These are phyloP conservation scores for Pandemis corylana DNA, from an alignment of 2,888 invertebrate genomes.

Conservation along the genomic window DNA sequence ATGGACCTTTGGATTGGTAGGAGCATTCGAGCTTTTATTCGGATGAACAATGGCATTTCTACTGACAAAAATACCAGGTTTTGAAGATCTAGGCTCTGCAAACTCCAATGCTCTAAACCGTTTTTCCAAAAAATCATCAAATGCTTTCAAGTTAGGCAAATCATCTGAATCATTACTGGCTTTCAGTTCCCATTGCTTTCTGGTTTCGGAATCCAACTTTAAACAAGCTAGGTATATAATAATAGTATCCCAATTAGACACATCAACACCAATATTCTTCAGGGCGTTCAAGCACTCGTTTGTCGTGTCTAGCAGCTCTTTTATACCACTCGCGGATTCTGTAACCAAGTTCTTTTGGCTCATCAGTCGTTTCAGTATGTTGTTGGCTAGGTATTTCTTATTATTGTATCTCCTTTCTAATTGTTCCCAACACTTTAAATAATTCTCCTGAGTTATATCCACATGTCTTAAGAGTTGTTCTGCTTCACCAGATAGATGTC, in stretches of 20 bases:
- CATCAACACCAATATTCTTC: conserved; percentile 39
- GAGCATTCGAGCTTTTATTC: not conserved
- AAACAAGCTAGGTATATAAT: conserved; percentile 41
- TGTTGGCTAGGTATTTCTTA: conserved; percentile 5
- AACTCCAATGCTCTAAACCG: conserved; percentile 30
- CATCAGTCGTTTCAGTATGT: not conserved
- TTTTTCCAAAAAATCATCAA: conserved; percentile 31
- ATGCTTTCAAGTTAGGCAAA: conserved; percentile 26
- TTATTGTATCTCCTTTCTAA: conserved; percentile 10
- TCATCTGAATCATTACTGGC: conserved; percentile 19
- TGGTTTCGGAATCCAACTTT: conserved; percentile 46
- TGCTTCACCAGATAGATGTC: conserved; percentile 9
- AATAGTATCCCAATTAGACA: conserved; percentile 43
- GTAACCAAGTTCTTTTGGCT: not conserved
- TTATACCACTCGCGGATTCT: not conserved
- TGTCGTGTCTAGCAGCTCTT: conserved; percentile 14
- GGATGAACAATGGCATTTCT: no score
- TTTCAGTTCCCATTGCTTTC: conserved; percentile 46
- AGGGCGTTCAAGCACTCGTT: conserved; percentile 4
- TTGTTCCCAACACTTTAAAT: not conserved
- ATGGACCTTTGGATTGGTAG: not conserved
- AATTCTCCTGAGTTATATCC: not conserved
- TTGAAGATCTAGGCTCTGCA: conserved; percentile 18
- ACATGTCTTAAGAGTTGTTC: conserved; percentile 11
- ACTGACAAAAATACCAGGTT: conserved; percentile 21